Conservation (phyloP, 2,113 vertebrate species). For the Daboia siamensis region DNA sequence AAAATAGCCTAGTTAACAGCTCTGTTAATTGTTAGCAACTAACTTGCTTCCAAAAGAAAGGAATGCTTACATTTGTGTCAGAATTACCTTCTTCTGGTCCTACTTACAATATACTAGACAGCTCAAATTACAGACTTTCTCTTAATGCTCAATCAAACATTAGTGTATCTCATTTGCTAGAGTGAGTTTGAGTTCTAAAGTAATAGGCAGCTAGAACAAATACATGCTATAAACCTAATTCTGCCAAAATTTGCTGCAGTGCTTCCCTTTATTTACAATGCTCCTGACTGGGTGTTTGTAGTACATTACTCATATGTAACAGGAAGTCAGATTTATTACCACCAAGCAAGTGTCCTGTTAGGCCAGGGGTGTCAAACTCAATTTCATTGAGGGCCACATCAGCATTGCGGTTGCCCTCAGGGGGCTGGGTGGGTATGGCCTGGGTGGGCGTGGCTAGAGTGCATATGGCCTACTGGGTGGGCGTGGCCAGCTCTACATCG, state of each 20-base stretch:
- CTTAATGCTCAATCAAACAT: slow-evolving; percentile 20
- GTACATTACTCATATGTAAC: not conserved
- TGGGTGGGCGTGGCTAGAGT: no score
- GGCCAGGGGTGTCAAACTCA: no score
- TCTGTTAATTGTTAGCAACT: slow-evolving; percentile 47
- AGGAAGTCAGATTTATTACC: not conserved
- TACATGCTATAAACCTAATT: not conserved
- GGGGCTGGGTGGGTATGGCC: no score
- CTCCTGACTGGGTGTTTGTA: not conserved
- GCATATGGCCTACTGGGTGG: no score
- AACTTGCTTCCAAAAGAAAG: slow-evolving; percentile 50
- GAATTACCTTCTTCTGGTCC: not conserved
- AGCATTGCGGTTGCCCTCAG: no score
- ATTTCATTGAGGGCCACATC: no score
- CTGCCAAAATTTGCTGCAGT: slow-evolving; percentile 17
- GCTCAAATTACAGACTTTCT: slow-evolving; percentile 26
- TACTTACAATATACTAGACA: not conserved
- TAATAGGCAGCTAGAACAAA: slow-evolving; percentile 30
- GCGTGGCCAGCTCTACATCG: no score
- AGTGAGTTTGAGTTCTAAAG: slow-evolving; percentile 40
- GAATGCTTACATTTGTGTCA: slow-evolving; percentile 1
- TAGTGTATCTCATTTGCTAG: slow-evolving; percentile 17
- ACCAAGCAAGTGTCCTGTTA: not conserved
- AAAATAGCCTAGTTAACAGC: slow-evolving; percentile 65
- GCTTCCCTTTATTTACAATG: slow-evolving; percentile 14